phyloP scores from a whole-genome alignment of 2,113 vertebrate genomes.

The Hassar affinis region DNA sequence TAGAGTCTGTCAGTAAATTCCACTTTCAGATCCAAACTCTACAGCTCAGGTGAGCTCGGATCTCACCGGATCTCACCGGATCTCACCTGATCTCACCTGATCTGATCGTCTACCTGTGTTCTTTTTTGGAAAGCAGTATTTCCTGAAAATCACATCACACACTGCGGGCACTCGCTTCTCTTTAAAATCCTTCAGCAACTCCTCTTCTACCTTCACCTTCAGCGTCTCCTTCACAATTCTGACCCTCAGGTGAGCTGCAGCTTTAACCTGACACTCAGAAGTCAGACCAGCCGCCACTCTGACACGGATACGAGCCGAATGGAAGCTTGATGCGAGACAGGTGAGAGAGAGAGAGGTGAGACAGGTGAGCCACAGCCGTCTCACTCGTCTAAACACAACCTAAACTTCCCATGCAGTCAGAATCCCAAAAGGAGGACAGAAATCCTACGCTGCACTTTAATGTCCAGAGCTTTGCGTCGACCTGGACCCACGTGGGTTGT shows the following conservation, averaged over 20 bases:
- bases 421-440: background rate
- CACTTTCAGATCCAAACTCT: background rate
- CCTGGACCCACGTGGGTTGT: background rate
- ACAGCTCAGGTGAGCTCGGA: background rate
- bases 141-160: background rate
- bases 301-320: background rate
- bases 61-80: too few relatives aligned
- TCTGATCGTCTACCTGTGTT: background rate
- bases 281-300: background rate
- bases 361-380: background rate
- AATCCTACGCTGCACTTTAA: background rate
- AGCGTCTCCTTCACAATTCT: background rate
- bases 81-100: too few relatives aligned
- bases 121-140: too few relatives aligned
- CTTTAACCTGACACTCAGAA: background rate
- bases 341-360: background rate
- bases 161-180: background rate
- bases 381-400: background rate
- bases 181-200: background rate
- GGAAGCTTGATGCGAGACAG: background rate
- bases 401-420: background rate
- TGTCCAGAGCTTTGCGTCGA: background rate
- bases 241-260: background rate
- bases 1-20: background rate
- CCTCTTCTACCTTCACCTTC: background rate